Evolutionary conservation across 2,888 invertebrate species (phyloP).

Genomic region (Eristalinus sepulchralis): DNA sequence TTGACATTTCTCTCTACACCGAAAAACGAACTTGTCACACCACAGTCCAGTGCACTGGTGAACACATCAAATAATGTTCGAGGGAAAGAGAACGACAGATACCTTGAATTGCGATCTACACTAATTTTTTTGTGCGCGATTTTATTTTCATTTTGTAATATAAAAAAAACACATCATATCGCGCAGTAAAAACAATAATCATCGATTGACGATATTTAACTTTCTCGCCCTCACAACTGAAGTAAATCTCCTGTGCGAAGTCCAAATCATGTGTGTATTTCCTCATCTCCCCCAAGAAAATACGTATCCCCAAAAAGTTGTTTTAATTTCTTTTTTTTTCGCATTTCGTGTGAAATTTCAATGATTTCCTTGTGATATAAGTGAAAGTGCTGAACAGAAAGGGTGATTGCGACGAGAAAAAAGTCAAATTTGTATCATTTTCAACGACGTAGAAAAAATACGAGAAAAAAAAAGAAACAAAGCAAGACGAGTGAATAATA

Average conservation of each 20-base stretch:
- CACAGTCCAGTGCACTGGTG: slow-evolving; percentile 41
- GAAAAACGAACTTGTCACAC: slow-evolving; percentile 30
- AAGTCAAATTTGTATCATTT: slow-evolving; percentile 9
- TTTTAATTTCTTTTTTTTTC: slow-evolving; percentile 8
- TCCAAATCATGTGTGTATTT: slow-evolving; percentile 13
- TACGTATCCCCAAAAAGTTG: not conserved
- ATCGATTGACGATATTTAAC: slow-evolving; percentile 10
- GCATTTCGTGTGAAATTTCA: slow-evolving; percentile 20
- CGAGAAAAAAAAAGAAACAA: slow-evolving; percentile 28
- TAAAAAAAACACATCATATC: slow-evolving; percentile 22
- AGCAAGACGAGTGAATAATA: slow-evolving; percentile 15
- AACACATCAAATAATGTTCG: slow-evolving; percentile 21
- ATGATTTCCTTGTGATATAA: slow-evolving; percentile 53
- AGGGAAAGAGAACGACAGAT: slow-evolving; percentile 31
- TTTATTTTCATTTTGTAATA: slow-evolving; percentile 44
- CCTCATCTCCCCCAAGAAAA: not conserved
- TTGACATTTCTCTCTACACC: slow-evolving; percentile 59
- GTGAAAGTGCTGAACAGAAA: slow-evolving; percentile 54
- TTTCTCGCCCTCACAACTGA: slow-evolving; percentile 8
- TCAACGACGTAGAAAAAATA: slow-evolving; percentile 49
- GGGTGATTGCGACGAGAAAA: slow-evolving; percentile 28
- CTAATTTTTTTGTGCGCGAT: slow-evolving; percentile 43
- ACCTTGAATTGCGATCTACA: slow-evolving; percentile 66
- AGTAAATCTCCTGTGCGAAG: slow-evolving; percentile 25
- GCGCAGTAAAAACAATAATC: slow-evolving; percentile 42